Base-by-base conservation (phyloP, 2,797 vertebrate genomes). In the Acipenser oxyrinchus region DNA sequence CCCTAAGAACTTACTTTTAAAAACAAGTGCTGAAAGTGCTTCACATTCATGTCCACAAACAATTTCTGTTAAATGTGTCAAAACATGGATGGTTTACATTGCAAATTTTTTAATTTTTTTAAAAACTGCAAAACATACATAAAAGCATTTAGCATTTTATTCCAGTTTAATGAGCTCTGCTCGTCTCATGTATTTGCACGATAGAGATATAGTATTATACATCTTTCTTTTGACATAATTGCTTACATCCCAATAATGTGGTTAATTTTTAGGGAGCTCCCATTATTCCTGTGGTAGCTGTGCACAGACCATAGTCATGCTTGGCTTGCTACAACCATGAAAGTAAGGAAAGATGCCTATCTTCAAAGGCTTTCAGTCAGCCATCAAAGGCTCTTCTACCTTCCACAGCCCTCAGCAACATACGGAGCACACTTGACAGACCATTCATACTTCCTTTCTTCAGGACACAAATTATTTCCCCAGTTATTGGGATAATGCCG, bases 271-370 rank as follows among this genome's bases (percentile, higher is more conserved):
- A 64, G 66, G 51, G 3, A 10, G 64, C 15, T 68, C 65, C 15
- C 18, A 66, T 48, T 48, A 48, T 51, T 63, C 51, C 60, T 63
- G 51, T 48, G 61, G 70, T 66, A 65, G 58, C 66, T 51, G 15
- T 51, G 68, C 68, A 69, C 13, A 66, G 55, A 71, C 66, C 70
- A 71, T 9, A 73, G 66, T 55, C 64, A 65, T 63, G 70, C 70
- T 15, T 50, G 70, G 66, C 61, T 70, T 64, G 66, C 66, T 70
- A 67, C 53, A 60, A 62, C 64, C 58, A 59, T 57, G 66, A 68
- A 73, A 68, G 51, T 11, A 59, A 66, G 37, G 49, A 49, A 68
- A 73, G 62, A 67, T 66, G 60, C 57, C 52, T 58, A 69, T 71
- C 67, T 71, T 71, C 65, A 72, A 75, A 68, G 57, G 55, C 49